These are phyloP conservation scores for Aldrovandia affinis DNA, from an alignment of 2,797 vertebrate genomes.

Conservation along the genomic window DNA sequence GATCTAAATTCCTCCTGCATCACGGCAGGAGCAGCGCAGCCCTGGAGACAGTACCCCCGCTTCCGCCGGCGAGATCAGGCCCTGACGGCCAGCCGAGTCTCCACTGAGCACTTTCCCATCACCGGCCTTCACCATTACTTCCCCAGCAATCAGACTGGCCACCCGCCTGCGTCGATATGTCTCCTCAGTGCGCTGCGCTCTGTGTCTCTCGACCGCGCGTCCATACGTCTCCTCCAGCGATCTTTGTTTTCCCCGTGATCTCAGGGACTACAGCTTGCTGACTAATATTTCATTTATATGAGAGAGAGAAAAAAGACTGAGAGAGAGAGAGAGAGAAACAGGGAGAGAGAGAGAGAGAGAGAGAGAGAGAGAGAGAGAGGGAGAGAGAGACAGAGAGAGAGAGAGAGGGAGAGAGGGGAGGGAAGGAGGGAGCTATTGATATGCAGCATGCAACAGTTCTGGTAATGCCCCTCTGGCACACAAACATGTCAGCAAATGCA, in stretches of 20 bases:
- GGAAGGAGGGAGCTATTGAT: not conserved
- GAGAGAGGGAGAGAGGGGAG: slow-evolving; percentile 10
- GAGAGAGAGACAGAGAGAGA: slow-evolving; percentile 41
- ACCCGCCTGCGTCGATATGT: not conserved
- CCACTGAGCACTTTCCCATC: not conserved
- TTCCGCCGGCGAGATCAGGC: not conserved
- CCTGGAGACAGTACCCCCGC: not conserved
- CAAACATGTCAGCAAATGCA: not conserved
- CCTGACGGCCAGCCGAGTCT: not conserved
- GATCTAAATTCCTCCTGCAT: not conserved
- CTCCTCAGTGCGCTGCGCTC: not conserved
- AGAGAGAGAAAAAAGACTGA: slow-evolving; percentile 30
- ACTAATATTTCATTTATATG: slow-evolving; percentile 6
- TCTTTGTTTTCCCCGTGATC: slow-evolving; percentile 58
- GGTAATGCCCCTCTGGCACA: not conserved
- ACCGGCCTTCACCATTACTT: not conserved
- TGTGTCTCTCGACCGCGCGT: not conserved
- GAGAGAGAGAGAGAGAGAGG: slow-evolving; percentile 27
- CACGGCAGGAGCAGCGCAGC: not conserved
- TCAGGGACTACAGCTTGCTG: slow-evolving; percentile 54
- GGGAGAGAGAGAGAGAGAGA: not conserved
- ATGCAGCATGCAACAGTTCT: not conserved
- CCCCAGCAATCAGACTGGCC: not conserved
- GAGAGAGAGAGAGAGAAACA: slow-evolving; percentile 24
- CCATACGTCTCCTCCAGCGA: slow-evolving; percentile 40